phyloP scores from a whole-genome alignment of 2,113 vertebrate genomes.

The Diglossa brunneiventris region DNA sequence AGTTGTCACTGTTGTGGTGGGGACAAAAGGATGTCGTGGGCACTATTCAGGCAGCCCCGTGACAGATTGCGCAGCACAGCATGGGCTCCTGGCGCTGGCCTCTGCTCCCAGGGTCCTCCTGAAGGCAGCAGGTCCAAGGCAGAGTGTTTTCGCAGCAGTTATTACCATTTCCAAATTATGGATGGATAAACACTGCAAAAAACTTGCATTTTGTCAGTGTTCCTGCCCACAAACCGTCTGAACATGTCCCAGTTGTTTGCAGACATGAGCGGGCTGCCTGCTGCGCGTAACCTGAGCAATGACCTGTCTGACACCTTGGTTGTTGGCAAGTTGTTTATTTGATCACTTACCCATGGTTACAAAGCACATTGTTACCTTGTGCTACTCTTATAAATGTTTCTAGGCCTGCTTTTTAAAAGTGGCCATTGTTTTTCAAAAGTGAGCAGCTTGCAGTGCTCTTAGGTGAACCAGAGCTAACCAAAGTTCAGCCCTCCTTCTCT shows the following conservation, averaged over 20 bases:
- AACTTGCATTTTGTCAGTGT: not conserved
- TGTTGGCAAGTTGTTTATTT: not conserved
- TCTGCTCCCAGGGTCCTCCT: not conserved
- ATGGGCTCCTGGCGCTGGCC: not conserved
- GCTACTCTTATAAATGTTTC: not conserved
- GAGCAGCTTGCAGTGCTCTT: not conserved
- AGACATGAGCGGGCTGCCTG: not conserved
- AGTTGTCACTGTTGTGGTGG: not conserved
- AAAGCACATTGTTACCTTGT: not conserved
- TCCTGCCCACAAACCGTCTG: not conserved
- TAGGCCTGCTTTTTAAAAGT: not conserved
- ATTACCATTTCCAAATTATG: slow-evolving; percentile 31
- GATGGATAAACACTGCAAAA: not conserved
- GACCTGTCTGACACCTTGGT: not conserved
- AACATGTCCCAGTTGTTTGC: not conserved
- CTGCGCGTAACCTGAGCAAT: not conserved
- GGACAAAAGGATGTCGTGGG: slow-evolving; percentile 11
- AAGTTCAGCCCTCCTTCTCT: not conserved
- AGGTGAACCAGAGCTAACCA: not conserved
- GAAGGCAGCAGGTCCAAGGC: not conserved
- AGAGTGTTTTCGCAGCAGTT: slow-evolving; percentile 1
- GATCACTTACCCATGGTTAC: not conserved
- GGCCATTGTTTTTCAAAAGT: not conserved
- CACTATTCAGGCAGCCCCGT: not conserved
- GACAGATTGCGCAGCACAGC: slow-evolving; percentile 31